Evolutionary conservation across 2,113 vertebrate genomes (phyloP).

Genomic region (Oryzias melastigma): DNA sequence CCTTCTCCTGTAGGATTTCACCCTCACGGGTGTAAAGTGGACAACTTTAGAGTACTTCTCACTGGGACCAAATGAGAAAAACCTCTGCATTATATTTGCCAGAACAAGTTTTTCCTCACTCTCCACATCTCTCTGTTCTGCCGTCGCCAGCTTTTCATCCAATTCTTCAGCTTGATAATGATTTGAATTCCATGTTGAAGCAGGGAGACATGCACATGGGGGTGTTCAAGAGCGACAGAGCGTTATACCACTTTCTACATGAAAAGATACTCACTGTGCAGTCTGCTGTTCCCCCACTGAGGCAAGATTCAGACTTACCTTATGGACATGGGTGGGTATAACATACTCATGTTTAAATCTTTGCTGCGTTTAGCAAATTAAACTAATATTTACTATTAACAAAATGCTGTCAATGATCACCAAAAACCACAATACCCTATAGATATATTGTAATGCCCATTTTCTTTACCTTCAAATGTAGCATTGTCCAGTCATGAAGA

Average conservation of each 20-base stretch:
- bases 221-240: not conserved
- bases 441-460: too few species aligned
- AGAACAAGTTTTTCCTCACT: not conserved
- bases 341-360: not conserved
- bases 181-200: conserved; percentile 3
- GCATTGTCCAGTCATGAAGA: too few species aligned
- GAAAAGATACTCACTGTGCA: conserved; percentile 43
- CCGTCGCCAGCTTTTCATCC: not conserved
- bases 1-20: too few species aligned
- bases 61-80: too few species aligned
- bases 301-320: conserved; percentile 50
- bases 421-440: too few species aligned
- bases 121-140: not conserved
- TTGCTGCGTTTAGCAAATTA: not conserved
- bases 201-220: not conserved
- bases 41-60: too few species aligned
- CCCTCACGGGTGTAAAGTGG: too few species aligned
- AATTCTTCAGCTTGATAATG: not conserved
- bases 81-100: not conserved
- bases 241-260: not conserved
- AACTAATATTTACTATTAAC: not conserved
- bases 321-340: not conserved
- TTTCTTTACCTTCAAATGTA: too few species aligned
- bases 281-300: conserved; percentile 22
- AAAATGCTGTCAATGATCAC: not conserved